Conservation (phyloP, 2,797 vertebrate genomes). For the Austrolebias charrua region DNA sequence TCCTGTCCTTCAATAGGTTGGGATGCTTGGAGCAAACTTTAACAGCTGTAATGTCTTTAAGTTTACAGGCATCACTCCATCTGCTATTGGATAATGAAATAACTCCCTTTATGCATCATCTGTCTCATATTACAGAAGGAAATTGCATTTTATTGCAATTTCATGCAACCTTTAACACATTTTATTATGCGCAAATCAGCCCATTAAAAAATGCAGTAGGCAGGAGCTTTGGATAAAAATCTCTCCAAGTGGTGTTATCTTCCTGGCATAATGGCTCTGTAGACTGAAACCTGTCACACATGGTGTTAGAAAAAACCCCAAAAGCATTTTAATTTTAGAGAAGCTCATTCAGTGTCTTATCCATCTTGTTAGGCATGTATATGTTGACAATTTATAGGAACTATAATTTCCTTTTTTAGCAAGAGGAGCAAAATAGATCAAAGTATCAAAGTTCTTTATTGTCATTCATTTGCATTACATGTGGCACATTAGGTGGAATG, state of each 20-base stretch:
- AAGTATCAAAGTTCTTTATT: too few species aligned
- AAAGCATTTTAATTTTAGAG: slow-evolving; percentile 6
- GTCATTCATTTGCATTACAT: too few species aligned
- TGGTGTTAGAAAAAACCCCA: neutral
- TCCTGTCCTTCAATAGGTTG: neutral
- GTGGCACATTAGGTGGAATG: too few species aligned
- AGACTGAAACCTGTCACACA: slow-evolving; percentile 12
- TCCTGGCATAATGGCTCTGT: slow-evolving; percentile 2
- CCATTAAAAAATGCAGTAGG: neutral
- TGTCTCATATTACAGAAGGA: slow-evolving; percentile 23
- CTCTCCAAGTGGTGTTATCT: slow-evolving; percentile 2
- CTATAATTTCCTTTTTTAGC: too few species aligned
- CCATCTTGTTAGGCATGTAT: too few species aligned
- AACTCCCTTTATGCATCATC: slow-evolving; percentile 13
- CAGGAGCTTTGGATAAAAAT: slow-evolving; percentile 11
- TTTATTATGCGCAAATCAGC: slow-evolving; percentile 3
- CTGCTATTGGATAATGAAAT: slow-evolving; percentile 16
- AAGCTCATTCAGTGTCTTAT: neutral
- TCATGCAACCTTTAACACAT: slow-evolving; percentile 11
- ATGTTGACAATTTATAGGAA: too few species aligned
- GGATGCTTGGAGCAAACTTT: slow-evolving; percentile 11
- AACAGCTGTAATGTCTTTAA: neutral
- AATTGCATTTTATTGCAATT: slow-evolving; percentile 40
- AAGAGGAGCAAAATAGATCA: too few species aligned
- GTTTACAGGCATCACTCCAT: slow-evolving; percentile 5